Conservation (phyloP, 2,113 vertebrate genomes). For the Macrotis lagotis region DNA sequence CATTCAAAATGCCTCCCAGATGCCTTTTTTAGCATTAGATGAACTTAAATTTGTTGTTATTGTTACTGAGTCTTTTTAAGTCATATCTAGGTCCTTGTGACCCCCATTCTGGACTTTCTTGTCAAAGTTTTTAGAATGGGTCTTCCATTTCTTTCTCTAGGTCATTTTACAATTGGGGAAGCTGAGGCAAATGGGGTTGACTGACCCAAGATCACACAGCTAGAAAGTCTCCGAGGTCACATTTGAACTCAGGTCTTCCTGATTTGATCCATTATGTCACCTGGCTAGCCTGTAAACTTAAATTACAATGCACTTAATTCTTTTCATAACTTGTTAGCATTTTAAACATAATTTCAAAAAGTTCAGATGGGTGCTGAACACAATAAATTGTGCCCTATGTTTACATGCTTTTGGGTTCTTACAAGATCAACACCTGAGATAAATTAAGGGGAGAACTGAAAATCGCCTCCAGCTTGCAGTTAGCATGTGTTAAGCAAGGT, state of each 20-base stretch:
- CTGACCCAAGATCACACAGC: neutral
- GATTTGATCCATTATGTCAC: neutral
- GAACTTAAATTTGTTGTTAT: neutral
- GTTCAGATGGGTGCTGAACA: neutral
- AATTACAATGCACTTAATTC: constrained; percentile 38
- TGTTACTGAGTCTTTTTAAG: neutral
- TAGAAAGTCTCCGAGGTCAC: neutral
- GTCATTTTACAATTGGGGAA: neutral
- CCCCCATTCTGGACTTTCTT: neutral
- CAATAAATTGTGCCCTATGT: neutral
- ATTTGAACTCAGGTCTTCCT: neutral
- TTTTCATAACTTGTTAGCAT: neutral
- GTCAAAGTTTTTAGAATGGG: neutral
- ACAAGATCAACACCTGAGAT: constrained; percentile 73
- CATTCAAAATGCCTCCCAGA: neutral
- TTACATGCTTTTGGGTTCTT: neutral
- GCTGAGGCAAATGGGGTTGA: neutral
- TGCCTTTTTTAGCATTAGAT: neutral
- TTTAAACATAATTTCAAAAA: neutral
- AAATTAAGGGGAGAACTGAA: constrained; percentile 74
- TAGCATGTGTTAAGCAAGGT: constrained; percentile 75
- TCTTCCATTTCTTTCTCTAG: neutral
- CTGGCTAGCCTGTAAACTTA: neutral
- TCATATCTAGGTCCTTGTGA: neutral
- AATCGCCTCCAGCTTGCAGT: constrained; percentile 74